phyloP scores from a whole-genome alignment of 2,888 invertebrate genomes.

The Germaria angustata region DNA sequence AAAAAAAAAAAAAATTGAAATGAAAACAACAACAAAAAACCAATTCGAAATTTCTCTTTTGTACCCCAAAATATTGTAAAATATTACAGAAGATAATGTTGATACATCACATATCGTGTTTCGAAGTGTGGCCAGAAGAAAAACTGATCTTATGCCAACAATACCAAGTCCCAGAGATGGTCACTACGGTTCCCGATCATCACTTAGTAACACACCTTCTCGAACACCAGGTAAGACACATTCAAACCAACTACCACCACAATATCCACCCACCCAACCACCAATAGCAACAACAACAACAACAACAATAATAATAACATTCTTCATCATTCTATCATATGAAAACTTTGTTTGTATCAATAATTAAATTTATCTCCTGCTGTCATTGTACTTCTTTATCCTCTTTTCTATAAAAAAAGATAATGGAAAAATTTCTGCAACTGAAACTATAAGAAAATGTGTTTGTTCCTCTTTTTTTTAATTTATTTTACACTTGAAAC shows the following conservation, averaged over 20 bases:
- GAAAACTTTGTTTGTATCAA: slow-evolving; percentile 36
- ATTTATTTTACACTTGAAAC: slow-evolving; percentile 5
- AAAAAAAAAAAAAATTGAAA: slow-evolving; percentile 14
- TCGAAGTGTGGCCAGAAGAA: slow-evolving; percentile 90
- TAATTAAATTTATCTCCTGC: slow-evolving; percentile 30
- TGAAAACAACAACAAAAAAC: slow-evolving; percentile 39
- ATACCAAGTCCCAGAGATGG: slow-evolving; percentile 87
- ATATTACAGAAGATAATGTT: slow-evolving; percentile 79
- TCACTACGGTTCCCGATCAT: slow-evolving; percentile 81
- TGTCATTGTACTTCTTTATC: slow-evolving; percentile 32
- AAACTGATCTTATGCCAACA: slow-evolving; percentile 95
- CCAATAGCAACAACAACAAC: slow-evolving; percentile 22
- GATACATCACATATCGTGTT: slow-evolving; percentile 83
- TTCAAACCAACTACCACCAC: slow-evolving; percentile 44
- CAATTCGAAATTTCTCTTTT: slow-evolving; percentile 57
- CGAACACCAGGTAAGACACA: slow-evolving; percentile 80
- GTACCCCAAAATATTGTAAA: slow-evolving; percentile 43
- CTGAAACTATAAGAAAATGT: slow-evolving; percentile 49
- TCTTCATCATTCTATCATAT: slow-evolving; percentile 58
- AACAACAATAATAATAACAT: slow-evolving; percentile 19
- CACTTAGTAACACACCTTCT: slow-evolving; percentile 80
- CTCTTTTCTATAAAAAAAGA: slow-evolving; percentile 28
- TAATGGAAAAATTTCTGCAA: slow-evolving; percentile 48
- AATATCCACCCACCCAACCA: slow-evolving; percentile 6
- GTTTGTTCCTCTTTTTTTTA: slow-evolving; percentile 43